A percentile compares a stretch with the other conserved stretches of the same genome.
Evolutionary conservation across 2,888 invertebrate genomes (phyloP).

Genomic region (Mesorhabditis spiculigera): DNA sequence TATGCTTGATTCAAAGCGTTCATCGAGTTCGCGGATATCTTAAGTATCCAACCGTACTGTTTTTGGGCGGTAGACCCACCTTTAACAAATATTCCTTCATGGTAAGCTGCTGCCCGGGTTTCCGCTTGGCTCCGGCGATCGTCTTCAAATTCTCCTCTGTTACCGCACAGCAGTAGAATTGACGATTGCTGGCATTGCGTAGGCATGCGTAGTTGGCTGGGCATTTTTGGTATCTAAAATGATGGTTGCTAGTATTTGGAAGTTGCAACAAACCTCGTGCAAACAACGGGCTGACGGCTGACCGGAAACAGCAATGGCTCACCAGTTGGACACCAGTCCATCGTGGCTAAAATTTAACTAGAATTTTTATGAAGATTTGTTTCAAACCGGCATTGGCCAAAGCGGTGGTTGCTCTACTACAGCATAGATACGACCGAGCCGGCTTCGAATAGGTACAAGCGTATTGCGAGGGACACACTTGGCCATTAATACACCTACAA

Average conservation of each 20-base stretch:
- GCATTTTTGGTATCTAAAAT: conserved; percentile 3
- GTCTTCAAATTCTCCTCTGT: neutral
- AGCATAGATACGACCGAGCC: conserved; percentile 40
- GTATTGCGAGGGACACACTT: conserved; percentile 37
- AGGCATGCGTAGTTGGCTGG: neutral
- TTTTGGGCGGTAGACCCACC: neutral
- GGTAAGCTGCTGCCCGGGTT: neutral
- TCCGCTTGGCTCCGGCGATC: neutral
- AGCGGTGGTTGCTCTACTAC: conserved; percentile 20
- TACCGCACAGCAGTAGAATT: conserved; percentile 7
- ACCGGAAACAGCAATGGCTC: conserved; percentile 32
- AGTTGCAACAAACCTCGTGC: conserved; percentile 20
- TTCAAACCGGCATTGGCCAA: conserved; percentile 23
- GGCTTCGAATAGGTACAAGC: conserved; percentile 35
- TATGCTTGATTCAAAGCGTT: neutral
- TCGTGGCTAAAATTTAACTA: neutral
- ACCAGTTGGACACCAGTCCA: conserved; percentile 34
- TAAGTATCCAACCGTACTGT: neutral
- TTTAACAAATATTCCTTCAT: conserved; percentile 4
- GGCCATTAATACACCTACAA: conserved; percentile 28
- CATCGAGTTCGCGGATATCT: conserved; percentile 3
- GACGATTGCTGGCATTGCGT: neutral
- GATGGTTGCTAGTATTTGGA: neutral
- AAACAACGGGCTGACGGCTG: conserved; percentile 32
- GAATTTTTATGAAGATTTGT: neutral